Evolutionary conservation across 2,888 invertebrate species (phyloP).

Genomic region (Eudemis profundana): DNA sequence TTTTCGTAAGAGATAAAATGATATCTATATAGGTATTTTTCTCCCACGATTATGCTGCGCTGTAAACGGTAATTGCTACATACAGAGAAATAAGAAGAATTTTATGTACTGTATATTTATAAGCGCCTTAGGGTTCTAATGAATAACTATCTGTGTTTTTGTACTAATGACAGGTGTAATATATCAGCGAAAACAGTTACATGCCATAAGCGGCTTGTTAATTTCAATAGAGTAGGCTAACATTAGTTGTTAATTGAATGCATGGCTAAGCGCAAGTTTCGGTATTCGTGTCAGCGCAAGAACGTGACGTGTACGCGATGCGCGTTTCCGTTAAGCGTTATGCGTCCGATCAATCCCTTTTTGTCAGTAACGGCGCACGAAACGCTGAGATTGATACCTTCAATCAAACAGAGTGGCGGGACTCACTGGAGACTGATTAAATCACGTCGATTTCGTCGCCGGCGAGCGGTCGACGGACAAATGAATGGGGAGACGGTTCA

Average conservation of each 20-base stretch:
- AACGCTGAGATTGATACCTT: constrained; percentile 81
- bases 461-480: constrained; percentile 62
- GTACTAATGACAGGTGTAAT: constrained; percentile 53
- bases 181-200: constrained; percentile 52
- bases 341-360: constrained; percentile 78
- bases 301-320: constrained; percentile 76
- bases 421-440: constrained; percentile 79
- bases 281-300: constrained; percentile 77
- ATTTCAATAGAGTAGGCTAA: constrained; percentile 64
- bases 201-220: constrained; percentile 60
- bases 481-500: constrained; percentile 70
- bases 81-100: constrained; percentile 13
- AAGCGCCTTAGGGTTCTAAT: constrained; percentile 48
- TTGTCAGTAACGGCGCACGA: constrained; percentile 82
- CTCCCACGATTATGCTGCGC: too few species aligned
- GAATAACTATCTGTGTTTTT: constrained; percentile 50
- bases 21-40: too few species aligned
- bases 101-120: constrained; percentile 28
- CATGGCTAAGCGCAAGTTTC: constrained; percentile 66
- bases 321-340: constrained; percentile 81
- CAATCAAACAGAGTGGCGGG: constrained; percentile 77
- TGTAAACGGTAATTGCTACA: constrained; percentile 31
- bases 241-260: constrained; percentile 74
- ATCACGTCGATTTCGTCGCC: constrained; percentile 79
- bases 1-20: too few species aligned